Percentiles rank a stretch among this genome's conserved stretches.
These are phyloP conservation scores for Pterobdella sp. DNA, from an alignment of 2,888 invertebrate genomes.

Conservation along the genomic window DNA sequence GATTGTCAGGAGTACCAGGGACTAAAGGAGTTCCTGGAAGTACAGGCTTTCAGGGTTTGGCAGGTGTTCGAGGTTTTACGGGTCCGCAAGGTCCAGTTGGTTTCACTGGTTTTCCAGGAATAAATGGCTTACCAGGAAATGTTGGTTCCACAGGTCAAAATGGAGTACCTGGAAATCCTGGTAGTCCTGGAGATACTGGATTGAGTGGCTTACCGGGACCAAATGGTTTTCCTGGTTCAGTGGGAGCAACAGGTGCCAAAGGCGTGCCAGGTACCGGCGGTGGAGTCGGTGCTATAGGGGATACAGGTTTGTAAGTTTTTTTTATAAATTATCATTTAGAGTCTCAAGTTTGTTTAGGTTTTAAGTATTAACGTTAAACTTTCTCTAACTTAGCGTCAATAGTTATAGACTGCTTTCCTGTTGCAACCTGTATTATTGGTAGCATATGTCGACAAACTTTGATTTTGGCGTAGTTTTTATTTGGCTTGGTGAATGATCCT, in stretches of 20 bases:
- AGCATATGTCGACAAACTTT: no score
- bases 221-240: constrained; percentile 34
- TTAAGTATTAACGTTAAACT: no score
- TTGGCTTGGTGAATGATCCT: no score
- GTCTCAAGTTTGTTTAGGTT: no score
- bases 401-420: no score
- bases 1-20: constrained; percentile 30
- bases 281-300: not conserved
- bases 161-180: constrained; percentile 15
- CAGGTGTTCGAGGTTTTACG: constrained; percentile 7
- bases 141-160: constrained; percentile 5
- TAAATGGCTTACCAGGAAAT: not conserved
- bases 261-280: constrained; percentile 27
- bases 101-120: not conserved
- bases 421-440: no score
- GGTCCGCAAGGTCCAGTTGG: constrained; percentile 6
- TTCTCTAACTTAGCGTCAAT: no score
- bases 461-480: no score
- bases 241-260: constrained; percentile 26
- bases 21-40: constrained; percentile 25
- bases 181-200: constrained; percentile 33
- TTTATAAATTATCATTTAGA: no score
- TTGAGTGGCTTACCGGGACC: constrained; percentile 32
- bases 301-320: no score
- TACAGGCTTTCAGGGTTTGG: constrained; percentile 6